phyloP scores from a whole-genome alignment of 2,113 vertebrate species.

The Nipponia nippon region DNA sequence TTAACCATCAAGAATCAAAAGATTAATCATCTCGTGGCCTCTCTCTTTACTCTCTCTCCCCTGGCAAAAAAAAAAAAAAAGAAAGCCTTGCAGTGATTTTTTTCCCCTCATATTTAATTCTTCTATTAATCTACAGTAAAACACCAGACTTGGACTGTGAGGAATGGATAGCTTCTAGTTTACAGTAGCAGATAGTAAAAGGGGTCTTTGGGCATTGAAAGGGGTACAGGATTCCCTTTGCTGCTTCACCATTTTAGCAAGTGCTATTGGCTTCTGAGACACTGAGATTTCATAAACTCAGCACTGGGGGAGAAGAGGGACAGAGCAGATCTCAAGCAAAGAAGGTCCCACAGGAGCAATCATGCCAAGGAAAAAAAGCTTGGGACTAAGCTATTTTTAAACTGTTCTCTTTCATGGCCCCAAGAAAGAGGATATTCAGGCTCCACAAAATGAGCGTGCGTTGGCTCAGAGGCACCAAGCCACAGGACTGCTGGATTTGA shows the following conservation, averaged over 20 bases:
- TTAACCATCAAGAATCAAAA: not conserved
- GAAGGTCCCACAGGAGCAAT: not conserved
- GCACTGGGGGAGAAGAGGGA: not conserved
- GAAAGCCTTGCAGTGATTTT: not conserved
- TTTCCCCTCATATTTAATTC: not conserved
- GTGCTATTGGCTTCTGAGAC: not conserved
- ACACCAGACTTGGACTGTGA: not conserved
- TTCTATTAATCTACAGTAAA: not conserved
- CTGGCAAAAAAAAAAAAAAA: not conserved
- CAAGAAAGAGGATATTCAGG: not conserved
- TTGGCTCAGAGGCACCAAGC: not conserved
- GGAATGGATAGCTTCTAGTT: not conserved
- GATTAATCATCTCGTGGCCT: not conserved
- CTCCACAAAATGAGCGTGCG: not conserved
- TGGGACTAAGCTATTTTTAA: not conserved
- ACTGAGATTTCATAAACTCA: not conserved
- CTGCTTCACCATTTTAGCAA: not conserved
- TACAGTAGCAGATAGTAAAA: not conserved
- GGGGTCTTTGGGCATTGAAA: not conserved
- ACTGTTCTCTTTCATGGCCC: not conserved
- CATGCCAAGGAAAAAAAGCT: not conserved
- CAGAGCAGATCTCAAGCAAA: not conserved
- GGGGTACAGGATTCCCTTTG: not conserved
- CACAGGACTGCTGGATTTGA: not conserved
- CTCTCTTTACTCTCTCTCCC: not conserved